Evolutionary conservation across 2,113 vertebrate genomes (phyloP), one percentile per base, ranked within the genome.

Genomic region (Oreochromis aureus): DNA sequence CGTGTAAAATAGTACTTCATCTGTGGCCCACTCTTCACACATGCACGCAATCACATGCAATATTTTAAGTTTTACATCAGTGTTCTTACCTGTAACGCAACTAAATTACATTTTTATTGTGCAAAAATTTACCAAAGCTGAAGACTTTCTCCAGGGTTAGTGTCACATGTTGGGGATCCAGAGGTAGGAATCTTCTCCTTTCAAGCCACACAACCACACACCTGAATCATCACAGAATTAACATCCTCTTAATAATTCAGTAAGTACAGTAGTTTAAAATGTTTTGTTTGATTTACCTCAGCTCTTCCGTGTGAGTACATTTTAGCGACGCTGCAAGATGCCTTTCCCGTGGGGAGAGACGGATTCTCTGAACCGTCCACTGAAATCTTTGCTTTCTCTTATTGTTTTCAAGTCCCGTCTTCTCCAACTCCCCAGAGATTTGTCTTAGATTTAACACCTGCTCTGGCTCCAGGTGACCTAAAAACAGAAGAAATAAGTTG

Each of bases 21-120:
- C 97, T 82, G 97, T 96, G 82, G 97, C 97, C 99, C 99, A 99
- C 94, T 99, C 99, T 99, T 73, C 18, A 94, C 19, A 53, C 16
- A 82, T 24, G 44, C 7, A 82, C 51, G 82, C 7, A 82, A 46
- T 81, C 16, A 69, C 7, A 84, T 36, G 56, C n/a, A 81, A 19
- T 7, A 51, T 22, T 3, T 34, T 9, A 5, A 2, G 24, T 66
- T 66, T 69, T 41, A 69, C 63, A 69, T 69, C 16, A 16, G 2
- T 27, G 18, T 7, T 8, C 0, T 41, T 53, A 61, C 5, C 6
- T 32, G 4, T 13, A 24, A 18, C 63, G 19, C 19, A 54, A 44
- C 53, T 36, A 0, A 48, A 55, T 73, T n/a, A 24, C 2, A 4
- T 22, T 46, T 76, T 39, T 10, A 66, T 18, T 30, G 9, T 73